Evolutionary conservation across 2,113 vertebrate species (phyloP).

Genomic region (Eupsittula cactorum): DNA sequence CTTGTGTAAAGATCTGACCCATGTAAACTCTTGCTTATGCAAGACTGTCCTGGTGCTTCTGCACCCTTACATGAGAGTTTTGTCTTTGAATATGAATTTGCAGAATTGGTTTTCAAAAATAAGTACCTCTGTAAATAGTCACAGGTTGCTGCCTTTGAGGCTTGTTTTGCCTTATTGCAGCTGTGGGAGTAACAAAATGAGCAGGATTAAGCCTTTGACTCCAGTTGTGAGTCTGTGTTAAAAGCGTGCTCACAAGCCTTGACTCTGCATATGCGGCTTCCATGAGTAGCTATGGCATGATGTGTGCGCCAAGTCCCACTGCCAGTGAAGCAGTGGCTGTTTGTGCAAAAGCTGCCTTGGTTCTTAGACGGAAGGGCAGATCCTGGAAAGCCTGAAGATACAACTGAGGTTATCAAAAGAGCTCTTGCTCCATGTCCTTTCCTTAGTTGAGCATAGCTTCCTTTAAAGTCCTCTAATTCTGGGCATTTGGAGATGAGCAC

Average conservation of each 20-base stretch:
- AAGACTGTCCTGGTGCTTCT: not conserved
- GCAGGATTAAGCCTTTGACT: not conserved
- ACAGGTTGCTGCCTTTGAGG: not conserved
- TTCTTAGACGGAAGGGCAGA: not conserved
- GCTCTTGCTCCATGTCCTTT: not conserved
- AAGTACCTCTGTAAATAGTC: not conserved
- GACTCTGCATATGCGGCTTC: not conserved
- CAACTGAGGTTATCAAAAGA: not conserved
- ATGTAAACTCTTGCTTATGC: not conserved
- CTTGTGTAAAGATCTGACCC: not conserved
- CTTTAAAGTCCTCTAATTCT: not conserved
- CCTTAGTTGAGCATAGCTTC: not conserved
- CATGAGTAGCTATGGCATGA: not conserved
- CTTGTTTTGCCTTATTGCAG: not conserved
- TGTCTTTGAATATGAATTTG: not conserved
- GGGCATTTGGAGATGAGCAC: not conserved
- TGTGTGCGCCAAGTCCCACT: accelerated
- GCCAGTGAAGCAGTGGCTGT: not conserved
- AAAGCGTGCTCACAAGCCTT: not conserved
- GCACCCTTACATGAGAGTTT: not conserved
- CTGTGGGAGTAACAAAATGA: not conserved
- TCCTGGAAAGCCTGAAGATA: not conserved
- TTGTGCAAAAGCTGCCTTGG: not conserved
- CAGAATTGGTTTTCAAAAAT: not conserved
- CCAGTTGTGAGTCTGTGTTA: not conserved